Evolutionary conservation across 2,888 invertebrate genomes (phyloP), one percentile per base, ranked within the genome.

Genomic region (Beris chalybata): DNA sequence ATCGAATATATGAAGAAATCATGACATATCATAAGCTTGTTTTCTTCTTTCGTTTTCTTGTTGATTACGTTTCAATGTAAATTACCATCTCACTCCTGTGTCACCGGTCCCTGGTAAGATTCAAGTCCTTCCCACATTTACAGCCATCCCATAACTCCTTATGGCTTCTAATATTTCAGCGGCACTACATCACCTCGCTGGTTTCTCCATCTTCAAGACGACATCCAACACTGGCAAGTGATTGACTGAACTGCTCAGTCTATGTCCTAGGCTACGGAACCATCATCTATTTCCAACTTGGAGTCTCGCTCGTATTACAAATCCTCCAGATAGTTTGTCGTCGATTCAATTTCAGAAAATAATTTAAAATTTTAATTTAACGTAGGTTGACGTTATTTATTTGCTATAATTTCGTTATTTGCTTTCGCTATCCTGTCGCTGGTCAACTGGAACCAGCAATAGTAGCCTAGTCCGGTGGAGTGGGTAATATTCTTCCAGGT

Each of bases 291-390:
- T 38, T 9, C 38, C 38, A 5, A 38, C 7, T 9, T 38, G 7
- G 7, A 38, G 9, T 38, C 38, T 38, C 38, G 38, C 7, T 9
- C 38, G 59, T 58, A 58, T 32, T 32, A 48, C 59, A 59, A 59
- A 59, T 47, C 59, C 43, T 45, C 45, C 13, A 38, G 43, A 47
- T 54, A 53, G 57, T 54, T 58, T 67, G 52, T 57, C 57, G 67
- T 54, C 52, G 57, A 56, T 50, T 52, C 47, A 58, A 58, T 64
- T 64, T 64, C 64, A 53, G 45, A 15, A 44, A 64, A 67, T 67
- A 67, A 67, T 64, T 67, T 64, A 64, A 67, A 67, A 58, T 64
- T 67, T 64, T 67, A 67, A 67, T 67, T 64, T 53, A 47, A 32
- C 53, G 67, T 67, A 58, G 67, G 67, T 38, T 57, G 67, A 50